Evolutionary conservation across 2,113 vertebrate genomes (phyloP), one percentile per base, ranked within the genome.

Genomic region (Sitta europaea): DNA sequence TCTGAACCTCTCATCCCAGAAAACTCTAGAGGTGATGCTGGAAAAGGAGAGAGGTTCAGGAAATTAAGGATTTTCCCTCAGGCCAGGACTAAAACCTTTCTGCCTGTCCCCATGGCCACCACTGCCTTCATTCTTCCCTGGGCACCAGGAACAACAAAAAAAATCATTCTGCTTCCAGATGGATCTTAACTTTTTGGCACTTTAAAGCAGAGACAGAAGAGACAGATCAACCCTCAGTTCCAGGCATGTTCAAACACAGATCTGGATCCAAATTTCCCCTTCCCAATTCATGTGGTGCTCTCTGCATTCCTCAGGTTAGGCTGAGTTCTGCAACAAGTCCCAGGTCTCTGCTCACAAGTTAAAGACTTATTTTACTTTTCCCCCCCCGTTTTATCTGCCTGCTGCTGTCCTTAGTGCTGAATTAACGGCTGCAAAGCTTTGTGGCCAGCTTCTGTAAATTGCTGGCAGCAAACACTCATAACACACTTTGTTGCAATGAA

Each of bases 401-500:
- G 66, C 59, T 53, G 92, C 91, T 93, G 71, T 79, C 88, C 86
- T 76, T 85, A 38, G 72, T 92, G 77, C 51, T 33, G 73, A 36
- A 92, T 86, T 84, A 81, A 73, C 40, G 73, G 81, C 24, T 38
- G 89, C 40, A 45, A 23, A 73, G 58, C 71, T 88, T 91, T 81
- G 85, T 66, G 67, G 92, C 65, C 28, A 36, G 48, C 94, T 96
- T 87, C 92, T 93, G 86, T 61, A 91, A 94, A 92, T 48, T 38
- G 88, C 88, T 96, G 58, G 79, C 92, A 96, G 94, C 93, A 68
- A 94, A 59, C 71, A 31, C 73, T 58, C 92, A 74, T 63, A 93
- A 95, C 45, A 59, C 42, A 93, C 92, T 92, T 96, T 77, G 95
- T 90, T 96, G 97, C 94, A 86, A 96, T 79, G 93, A 97, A 97